Evolutionary conservation across 2,113 vertebrate genomes (phyloP), one percentile per base, ranked within the genome.

Genomic region (Stomatorhinus ivindoensis): DNA sequence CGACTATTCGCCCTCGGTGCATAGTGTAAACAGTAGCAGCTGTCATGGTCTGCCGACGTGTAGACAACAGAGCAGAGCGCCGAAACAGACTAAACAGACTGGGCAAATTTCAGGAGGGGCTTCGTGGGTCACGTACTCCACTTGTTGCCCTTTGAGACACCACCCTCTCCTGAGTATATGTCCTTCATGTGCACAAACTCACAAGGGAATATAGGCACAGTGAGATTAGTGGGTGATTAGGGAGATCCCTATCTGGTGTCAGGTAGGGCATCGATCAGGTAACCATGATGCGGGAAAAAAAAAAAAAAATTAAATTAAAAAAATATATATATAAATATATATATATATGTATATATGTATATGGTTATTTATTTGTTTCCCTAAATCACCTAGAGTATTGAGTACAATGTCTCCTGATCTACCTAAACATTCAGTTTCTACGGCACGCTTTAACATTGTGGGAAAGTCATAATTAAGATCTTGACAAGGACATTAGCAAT

Each of bases 151-250:
- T 48, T 86, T 15, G 61, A 13, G 21, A 31, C 27, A 6, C 31
- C 27, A 53, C 50, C 85, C 13, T 17, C 55, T 53, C 51, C 8
- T 24, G 7, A 89, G 61, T 88, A 19, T 73, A 83, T 82, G 88
- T 85, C 84, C 42, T 91, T 61, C 53, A 87, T 87, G 82, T 87
- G 35, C 80, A 83, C 88, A 91, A 89, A 89, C 91, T 90, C 89
- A 90, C 65, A 84, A 48, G 50, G 50, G 91, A 55, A 73, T n/a
- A 42, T 44, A 42, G 5, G 58, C 51, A 88, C 90, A 90, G 84
- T 90, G 82, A 39, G 15, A 88, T 76, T 88, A 87, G 86, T 47
- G 35, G 24, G 11, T 11, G 90, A 89, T 88, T 88, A 89, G 7
- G 47, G 48, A 53, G 73, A n/a, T n/a, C 47, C 31, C 42, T 24